Evolutionary conservation across 2,113 vertebrate genomes (phyloP), one percentile per base, ranked within the genome.

Genomic region (Hepsetus odoe): DNA sequence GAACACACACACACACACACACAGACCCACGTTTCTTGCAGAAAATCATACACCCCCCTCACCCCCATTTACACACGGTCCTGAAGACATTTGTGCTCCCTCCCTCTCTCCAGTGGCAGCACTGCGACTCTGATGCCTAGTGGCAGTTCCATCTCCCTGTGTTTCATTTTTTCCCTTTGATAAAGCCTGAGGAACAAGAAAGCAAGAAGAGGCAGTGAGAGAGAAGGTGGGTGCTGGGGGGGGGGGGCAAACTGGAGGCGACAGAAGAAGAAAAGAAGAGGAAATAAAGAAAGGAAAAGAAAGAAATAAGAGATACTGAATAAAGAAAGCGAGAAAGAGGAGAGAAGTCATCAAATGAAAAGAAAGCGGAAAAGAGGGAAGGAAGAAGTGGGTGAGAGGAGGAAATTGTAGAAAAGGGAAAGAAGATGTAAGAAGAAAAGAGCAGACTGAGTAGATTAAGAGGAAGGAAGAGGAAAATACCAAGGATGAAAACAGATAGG

Each of bases 61-160:
- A 2, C 62, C 51, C 13, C 5, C 51, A 16, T 46, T 13, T n/a
- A 30, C 30, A 68, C 76, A 46, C 28, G 18, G 51, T 35, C 64
- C 68, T 59, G 58, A 70, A 76, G 74, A 69, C 79, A 79, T 77
- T 64, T 67, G 76, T 14, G 55, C 35, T 55, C 44, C 42, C 69
- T 66, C 30, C 38, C 18, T 55, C 77, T 66, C 75, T 69, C 35
- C 70, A 32, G 66, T 72, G 68, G 44, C 73, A 82, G 74, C 40
- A 64, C 67, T 70, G 71, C 82, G 62, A 67, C 55, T 83, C 80
- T 89, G 83, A 90, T 91, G 76, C 75, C 86, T 85, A 61, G 83
- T 88, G 86, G 87, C 91, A 90, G 83, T 83, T 88, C 88, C 64
- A 82, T 88, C 87, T 55, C 85, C 73, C 64, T 67, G 71, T 7